phyloP scores from a whole-genome alignment of 1,140 invertebrate genomes.

The Whitmania pigra region DNA sequence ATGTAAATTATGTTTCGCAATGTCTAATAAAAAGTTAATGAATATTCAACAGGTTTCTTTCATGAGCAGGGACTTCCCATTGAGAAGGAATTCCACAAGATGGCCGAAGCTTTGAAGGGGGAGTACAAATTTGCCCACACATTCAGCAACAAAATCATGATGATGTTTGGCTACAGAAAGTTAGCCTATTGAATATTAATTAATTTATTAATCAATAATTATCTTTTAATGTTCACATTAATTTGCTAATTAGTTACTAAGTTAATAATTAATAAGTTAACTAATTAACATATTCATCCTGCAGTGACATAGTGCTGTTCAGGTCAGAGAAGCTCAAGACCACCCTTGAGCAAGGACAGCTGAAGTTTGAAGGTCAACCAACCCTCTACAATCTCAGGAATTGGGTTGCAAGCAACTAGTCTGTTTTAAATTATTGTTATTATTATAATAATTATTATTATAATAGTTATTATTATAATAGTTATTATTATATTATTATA shows the following conservation, averaged over 20 bases:
- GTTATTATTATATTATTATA: too few species aligned
- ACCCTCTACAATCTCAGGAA: background rate
- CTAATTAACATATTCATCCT: background rate
- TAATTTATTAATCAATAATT: background rate
- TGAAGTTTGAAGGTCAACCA: constrained; percentile 4
- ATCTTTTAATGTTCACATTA: too few species aligned
- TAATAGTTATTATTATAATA: too few species aligned
- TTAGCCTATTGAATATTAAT: background rate
- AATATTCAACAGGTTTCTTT: constrained; percentile 12
- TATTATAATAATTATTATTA: background rate
- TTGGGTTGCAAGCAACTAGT: constrained; percentile 13
- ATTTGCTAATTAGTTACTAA: too few species aligned
- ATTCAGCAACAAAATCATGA: constrained; percentile 13
- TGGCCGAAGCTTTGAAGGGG: background rate
- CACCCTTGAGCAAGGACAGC: constrained; percentile 7
- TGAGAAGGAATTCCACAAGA: background rate
- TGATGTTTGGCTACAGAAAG: constrained; percentile 18
- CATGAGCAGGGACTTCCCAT: background rate
- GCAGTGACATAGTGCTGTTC: constrained; percentile 16
- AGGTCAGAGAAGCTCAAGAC: constrained; percentile 15
- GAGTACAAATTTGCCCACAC: constrained; percentile 14
- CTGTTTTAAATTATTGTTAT: background rate
- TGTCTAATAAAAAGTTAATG: too few species aligned
- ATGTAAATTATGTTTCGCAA: too few species aligned
- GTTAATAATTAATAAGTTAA: background rate